Base-by-base conservation (phyloP, 2,113 vertebrate species). In the Nycticorax nycticorax region DNA sequence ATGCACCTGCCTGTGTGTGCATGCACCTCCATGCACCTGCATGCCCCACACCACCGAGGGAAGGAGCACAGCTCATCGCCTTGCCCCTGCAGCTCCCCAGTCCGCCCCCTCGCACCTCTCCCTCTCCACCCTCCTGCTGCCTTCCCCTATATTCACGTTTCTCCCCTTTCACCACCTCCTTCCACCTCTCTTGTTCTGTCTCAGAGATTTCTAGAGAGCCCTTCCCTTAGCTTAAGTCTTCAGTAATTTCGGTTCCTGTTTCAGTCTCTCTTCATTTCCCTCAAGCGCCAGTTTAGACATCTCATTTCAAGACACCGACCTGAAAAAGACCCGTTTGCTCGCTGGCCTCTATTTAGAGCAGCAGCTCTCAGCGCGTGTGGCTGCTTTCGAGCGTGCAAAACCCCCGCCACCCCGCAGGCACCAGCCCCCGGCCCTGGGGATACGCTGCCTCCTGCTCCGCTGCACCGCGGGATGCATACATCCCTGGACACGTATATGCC, bases 321-420 rank as follows among this genome's bases (percentile, higher is more conserved):
- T 23, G 23, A 37, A 63, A 47, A 75, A 32, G 22, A 41, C 33
- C 9, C 19, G 2, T 79, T 67, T 76, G 33, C 63, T 82, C 5
- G 0, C 63, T 9, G 12, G 12, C 6, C 19, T 59, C 30, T 52
- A 1, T 33, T n/a, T 6, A 14, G 11, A 83, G 67, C 57, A 37
- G 55, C 75, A 60, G 62, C 28, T 88, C 52, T 7, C 0, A 1
- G 35, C 2, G 22, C 9, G 8, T 6, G 26, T 4, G 16, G 45
- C 35, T 24, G 35, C 9, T 85, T 71, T 39, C 0, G 4, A n/a
- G 80, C 8, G 1, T 39, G 55, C 43, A 66, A 62, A 76, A 5
- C 1, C 3, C 8, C 1, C 24, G n/a, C 32, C 30, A 8, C 8
- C n/a, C 72, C 4, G 0, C 77, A 35, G 21, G 8, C 2, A 1